phyloP scores from a whole-genome alignment of 1,140 invertebrate species.

The Lethrus apterus region DNA sequence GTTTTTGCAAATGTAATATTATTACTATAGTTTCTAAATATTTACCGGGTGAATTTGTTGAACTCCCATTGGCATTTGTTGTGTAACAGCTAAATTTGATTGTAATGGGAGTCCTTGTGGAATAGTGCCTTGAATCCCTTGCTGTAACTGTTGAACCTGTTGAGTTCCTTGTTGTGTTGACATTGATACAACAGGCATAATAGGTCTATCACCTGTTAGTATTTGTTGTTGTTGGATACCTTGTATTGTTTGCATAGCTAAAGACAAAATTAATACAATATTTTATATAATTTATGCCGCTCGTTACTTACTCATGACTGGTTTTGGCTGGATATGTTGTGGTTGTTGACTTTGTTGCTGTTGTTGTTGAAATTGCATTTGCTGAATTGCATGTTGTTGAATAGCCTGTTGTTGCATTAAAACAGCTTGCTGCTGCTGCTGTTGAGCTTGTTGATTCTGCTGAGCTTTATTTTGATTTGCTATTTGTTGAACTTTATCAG shows the following conservation, averaged over 20 bases:
- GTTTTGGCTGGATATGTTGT: slow-evolving; percentile 50
- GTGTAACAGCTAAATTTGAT: slow-evolving; percentile 38
- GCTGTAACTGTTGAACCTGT: slow-evolving; percentile 41
- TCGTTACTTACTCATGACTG: slow-evolving; percentile 46
- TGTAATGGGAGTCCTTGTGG: slow-evolving; percentile 34
- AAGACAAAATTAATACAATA: slow-evolving; percentile 16
- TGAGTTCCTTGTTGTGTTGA: slow-evolving; percentile 42
- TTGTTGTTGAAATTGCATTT: slow-evolving; percentile 40
- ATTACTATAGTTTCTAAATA: not conserved
- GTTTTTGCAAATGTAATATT: not conserved
- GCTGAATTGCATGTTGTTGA: slow-evolving; percentile 43
- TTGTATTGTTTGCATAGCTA: slow-evolving; percentile 38
- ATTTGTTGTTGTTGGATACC: slow-evolving; percentile 43
- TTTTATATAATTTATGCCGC: not conserved
- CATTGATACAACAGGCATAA: slow-evolving; percentile 52
- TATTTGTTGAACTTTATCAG: slow-evolving; percentile 44
- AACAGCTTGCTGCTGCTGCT: slow-evolving; percentile 41
- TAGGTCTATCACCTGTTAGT: slow-evolving; percentile 43
- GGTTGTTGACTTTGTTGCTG: slow-evolving; percentile 41
- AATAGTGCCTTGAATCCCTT: slow-evolving; percentile 31
- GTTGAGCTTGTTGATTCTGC: slow-evolving; percentile 41
- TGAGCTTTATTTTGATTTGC: slow-evolving; percentile 39
- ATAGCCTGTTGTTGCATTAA: slow-evolving; percentile 40
- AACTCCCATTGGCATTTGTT: slow-evolving; percentile 42
- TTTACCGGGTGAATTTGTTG: slow-evolving; percentile 46